Evolutionary conservation across 2,113 vertebrate species (phyloP).

Genomic region (Eira barbara): DNA sequence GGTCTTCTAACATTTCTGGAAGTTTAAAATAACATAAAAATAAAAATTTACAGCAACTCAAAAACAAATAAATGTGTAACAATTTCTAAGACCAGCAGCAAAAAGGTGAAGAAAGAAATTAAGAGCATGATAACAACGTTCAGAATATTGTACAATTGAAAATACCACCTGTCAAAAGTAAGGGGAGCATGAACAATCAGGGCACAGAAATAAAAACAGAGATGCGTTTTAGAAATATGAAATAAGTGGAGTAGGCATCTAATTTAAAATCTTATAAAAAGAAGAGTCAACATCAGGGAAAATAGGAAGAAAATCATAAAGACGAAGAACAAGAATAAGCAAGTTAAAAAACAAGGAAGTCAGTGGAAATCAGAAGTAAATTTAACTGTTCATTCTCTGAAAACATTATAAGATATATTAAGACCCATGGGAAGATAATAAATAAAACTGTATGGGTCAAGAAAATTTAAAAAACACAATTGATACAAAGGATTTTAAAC

Average conservation of each 20-base stretch:
- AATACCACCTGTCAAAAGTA: background rate
- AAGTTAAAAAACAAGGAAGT: background rate
- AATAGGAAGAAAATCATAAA: background rate
- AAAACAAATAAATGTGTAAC: background rate
- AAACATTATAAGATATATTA: background rate
- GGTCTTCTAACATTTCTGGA: background rate
- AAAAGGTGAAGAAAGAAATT: background rate
- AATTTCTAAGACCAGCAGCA: background rate
- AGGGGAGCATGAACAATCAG: background rate
- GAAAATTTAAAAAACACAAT: background rate
- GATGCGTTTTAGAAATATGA: background rate
- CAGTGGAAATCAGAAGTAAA: background rate
- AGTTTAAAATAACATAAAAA: background rate
- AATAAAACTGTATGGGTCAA: background rate
- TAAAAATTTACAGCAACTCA: background rate
- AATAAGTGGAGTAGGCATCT: background rate
- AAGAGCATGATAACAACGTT: background rate
- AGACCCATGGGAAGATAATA: slow-evolving; percentile 7
- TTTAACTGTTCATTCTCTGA: background rate
- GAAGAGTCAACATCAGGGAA: background rate
- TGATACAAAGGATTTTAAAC: slow-evolving; percentile 4
- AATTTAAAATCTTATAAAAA: slow-evolving; percentile 7
- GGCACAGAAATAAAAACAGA: background rate
- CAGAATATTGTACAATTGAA: background rate
- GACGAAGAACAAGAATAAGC: background rate